Evolutionary conservation across 2,113 vertebrate genomes (phyloP), one percentile per base, ranked within the genome.

Genomic region (Esox niger): DNA sequence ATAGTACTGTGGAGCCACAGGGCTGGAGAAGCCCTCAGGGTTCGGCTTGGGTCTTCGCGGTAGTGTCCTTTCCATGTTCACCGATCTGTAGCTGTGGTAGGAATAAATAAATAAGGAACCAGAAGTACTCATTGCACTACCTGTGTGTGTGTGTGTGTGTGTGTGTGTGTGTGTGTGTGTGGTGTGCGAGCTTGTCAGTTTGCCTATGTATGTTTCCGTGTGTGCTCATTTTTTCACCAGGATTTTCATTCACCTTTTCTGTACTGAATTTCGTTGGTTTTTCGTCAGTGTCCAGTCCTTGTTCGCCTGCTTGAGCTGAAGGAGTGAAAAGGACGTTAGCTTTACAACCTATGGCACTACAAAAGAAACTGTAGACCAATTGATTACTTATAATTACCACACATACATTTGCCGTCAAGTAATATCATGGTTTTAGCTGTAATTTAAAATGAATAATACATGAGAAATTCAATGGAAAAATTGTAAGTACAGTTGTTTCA

Each of bases 261-360:
- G 86, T 6, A 83, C 75, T 26, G 87, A 88, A 69, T 86, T 79
- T 2, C 79, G 76, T 66, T 93, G 91, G 1, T 73, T 85, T 61
- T 90, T 91, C 2, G 90, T 86, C 77, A 88, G 87, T 2, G 90
- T 83, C 88, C 90, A 91, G 75, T 94, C 92, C 13, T 77, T 91
- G 79, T 91, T 93, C 56, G 88, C 89, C 69, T 91, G 90, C 70
- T 91, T 94, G 13, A 90, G 73, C 94, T 95, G 87, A 31, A 90
- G 72, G 71, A 30, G n/a, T 6, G 47, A 52, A 7, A 7, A 52
- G 6, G 47, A n/a, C n/a, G n/a, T n/a, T n/a, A n/a, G n/a, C n/a
- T n/a, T n/a, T 9, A 23, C 5, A 52, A 7, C 3, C 11, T 10
- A 21, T 21, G 21, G 47, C 15, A 52, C n/a, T 21, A 52, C 47